Percentiles rank a stretch among this genome's conserved stretches.
Evolutionary conservation across 2,113 vertebrate species (phyloP).

Genomic region (Triplophysa rosa): DNA sequence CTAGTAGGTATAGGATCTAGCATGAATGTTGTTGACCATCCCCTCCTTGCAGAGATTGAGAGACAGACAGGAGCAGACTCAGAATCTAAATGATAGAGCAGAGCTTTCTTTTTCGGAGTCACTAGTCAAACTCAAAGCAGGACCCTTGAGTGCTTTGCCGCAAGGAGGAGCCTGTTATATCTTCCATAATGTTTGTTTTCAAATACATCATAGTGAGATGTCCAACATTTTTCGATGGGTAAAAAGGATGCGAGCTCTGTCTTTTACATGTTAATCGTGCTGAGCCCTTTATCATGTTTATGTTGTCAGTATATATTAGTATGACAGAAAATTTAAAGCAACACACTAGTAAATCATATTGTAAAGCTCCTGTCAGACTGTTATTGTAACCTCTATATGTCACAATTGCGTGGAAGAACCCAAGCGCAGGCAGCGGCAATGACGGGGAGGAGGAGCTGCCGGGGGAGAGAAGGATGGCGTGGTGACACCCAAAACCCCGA

Average conservation of each 20-base stretch:
- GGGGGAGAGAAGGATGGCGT: no score
- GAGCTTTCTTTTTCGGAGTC: slow-evolving; percentile 48
- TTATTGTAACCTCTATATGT: not conserved
- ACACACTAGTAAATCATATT: not conserved
- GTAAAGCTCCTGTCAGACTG: not conserved
- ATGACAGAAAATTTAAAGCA: no score
- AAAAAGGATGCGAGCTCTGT: not conserved
- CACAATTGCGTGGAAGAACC: no score
- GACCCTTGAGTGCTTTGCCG: not conserved
- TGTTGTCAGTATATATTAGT: not conserved
- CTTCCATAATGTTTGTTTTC: slow-evolving; percentile 2
- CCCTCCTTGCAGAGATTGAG: slow-evolving; percentile 63
- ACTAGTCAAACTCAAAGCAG: slow-evolving; percentile 15
- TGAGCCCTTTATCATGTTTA: not conserved
- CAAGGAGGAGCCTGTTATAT: not conserved
- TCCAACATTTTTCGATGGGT: not conserved
- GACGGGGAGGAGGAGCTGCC: no score
- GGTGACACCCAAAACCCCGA: no score
- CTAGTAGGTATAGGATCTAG: no score
- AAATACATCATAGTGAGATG: not conserved
- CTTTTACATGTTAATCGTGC: not conserved
- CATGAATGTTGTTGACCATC: not conserved
- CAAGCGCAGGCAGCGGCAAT: no score
- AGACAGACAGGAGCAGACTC: slow-evolving; percentile 64
- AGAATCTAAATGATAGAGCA: slow-evolving; percentile 73